Percentiles rank a stretch among this genome's conserved stretches.
phyloP scores from a whole-genome alignment of 2,797 vertebrate species.

The Hyperoplus lanceolatus region DNA sequence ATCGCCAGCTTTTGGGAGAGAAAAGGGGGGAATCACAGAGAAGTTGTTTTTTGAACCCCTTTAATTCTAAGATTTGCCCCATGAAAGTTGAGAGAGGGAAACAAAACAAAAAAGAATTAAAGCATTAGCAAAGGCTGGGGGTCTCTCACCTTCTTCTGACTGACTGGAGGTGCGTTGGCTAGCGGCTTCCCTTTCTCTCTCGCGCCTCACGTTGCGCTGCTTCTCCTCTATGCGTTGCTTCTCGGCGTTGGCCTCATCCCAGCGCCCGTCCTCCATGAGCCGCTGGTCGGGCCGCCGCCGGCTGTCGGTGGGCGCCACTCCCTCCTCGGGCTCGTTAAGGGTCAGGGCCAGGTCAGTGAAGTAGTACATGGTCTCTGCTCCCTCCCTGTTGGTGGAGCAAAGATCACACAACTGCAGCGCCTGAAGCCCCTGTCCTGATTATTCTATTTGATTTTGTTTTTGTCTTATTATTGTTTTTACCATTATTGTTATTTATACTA shows the following conservation, averaged over 20 bases:
- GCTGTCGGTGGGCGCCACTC: slow-evolving; percentile 93
- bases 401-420: not conserved
- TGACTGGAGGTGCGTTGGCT: slow-evolving; percentile 82
- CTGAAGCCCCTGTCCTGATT: too few relatives aligned
- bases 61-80: slow-evolving; percentile 52
- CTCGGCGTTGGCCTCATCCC: slow-evolving; percentile 96
- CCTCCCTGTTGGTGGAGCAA: slow-evolving; percentile 83
- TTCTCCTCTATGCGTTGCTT: slow-evolving; percentile 97
- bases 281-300: slow-evolving; percentile 93
- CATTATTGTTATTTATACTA: too few relatives aligned
- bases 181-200: slow-evolving; percentile 89
- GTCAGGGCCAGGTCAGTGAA: slow-evolving; percentile 94
- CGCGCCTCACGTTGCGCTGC: slow-evolving; percentile 89
- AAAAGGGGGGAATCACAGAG: slow-evolving; percentile 63
- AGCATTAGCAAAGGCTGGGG: not conserved
- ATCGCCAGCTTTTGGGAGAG: slow-evolving; percentile 85
- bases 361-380: slow-evolving; percentile 96
- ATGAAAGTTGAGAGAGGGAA: slow-evolving; percentile 44
- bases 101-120: not conserved
- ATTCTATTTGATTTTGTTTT: too few relatives aligned
- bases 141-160: slow-evolving; percentile 88
- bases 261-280: slow-evolving; percentile 95
- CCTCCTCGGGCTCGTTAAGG: slow-evolving; percentile 90
- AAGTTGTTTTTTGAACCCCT: slow-evolving; percentile 47
- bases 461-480: too few relatives aligned